A percentile compares a stretch with the other conserved stretches of the same genome.
Evolutionary conservation across 2,113 vertebrate species (phyloP).

Genomic region (Paracanthobrama guichenoti): DNA sequence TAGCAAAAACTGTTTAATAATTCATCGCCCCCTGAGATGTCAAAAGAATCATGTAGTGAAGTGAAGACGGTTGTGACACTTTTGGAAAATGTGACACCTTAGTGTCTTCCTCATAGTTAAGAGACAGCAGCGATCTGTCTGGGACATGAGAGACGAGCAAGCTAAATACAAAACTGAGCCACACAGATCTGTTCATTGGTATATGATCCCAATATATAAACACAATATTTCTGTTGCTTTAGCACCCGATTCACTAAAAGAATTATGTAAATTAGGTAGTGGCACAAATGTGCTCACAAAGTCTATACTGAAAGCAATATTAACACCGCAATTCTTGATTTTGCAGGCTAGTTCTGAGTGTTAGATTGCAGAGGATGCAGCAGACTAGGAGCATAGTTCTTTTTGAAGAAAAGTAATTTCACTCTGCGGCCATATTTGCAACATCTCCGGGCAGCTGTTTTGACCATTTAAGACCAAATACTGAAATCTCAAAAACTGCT

Average conservation of each 20-base stretch:
- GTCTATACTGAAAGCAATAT: neutral
- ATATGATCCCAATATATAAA: neutral
- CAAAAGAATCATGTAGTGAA: conserved; percentile 37
- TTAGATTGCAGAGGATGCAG: neutral
- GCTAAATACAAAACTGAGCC: neutral
- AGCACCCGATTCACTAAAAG: neutral
- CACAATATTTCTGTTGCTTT: neutral
- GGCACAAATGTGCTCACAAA: conserved; percentile 2
- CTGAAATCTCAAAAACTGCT: neutral
- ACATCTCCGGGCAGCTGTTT: neutral
- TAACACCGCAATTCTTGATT: neutral
- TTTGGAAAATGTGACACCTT: conserved; percentile 33
- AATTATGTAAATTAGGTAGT: neutral
- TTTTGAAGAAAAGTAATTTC: neutral
- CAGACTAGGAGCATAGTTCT: neutral
- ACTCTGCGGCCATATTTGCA: neutral
- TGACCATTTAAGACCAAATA: neutral
- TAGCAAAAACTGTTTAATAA: conserved; percentile 34
- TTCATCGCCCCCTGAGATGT: conserved; percentile 42
- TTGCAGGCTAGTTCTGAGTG: neutral
- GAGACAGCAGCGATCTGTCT: conserved; percentile 16
- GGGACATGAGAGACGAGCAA: neutral
- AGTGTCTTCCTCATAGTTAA: conserved; percentile 21
- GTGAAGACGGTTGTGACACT: conserved; percentile 27
- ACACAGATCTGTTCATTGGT: neutral